These are phyloP conservation scores for Sebastes oblongus DNA, from an alignment of 2,797 vertebrate genomes.

Conservation along the genomic window DNA sequence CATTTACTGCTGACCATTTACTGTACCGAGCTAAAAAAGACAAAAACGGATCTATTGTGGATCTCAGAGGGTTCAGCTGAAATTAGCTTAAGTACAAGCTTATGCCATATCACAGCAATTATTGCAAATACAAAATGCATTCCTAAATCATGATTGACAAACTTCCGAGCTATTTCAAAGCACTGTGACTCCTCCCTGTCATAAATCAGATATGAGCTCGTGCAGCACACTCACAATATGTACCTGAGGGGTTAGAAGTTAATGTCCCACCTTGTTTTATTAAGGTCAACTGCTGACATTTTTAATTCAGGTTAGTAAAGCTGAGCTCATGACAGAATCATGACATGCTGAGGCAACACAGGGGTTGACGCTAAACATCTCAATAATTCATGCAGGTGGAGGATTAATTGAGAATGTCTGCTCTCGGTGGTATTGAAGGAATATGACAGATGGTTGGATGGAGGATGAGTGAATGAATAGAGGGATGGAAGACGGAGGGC, in stretches of 20 bases:
- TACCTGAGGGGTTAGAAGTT: slow-evolving; percentile 41
- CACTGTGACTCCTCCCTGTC: neutral
- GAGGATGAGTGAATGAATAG: neutral
- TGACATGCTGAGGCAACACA: slow-evolving; percentile 61
- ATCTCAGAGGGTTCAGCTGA: too few species aligned
- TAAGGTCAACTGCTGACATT: slow-evolving; percentile 75
- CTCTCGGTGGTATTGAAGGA: slow-evolving; percentile 18
- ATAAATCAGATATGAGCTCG: slow-evolving; percentile 47
- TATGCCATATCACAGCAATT: neutral
- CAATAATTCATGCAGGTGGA: slow-evolving; percentile 64
- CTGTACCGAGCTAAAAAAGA: too few species aligned
- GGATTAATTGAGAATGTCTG: slow-evolving; percentile 51
- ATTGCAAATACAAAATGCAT: neutral
- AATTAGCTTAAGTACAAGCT: neutral
- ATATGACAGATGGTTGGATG: neutral
- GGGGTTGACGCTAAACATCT: slow-evolving; percentile 38
- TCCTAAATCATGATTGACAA: slow-evolving; percentile 9
- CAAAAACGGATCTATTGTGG: too few species aligned
- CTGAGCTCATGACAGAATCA: slow-evolving; percentile 61
- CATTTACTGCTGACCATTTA: too few species aligned
- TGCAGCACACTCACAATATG: slow-evolving; percentile 5
- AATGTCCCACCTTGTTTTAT: slow-evolving; percentile 63
- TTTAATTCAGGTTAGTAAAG: slow-evolving; percentile 61
- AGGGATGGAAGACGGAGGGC: neutral
- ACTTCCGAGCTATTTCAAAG: neutral